Conservation (phyloP, 2,797 vertebrate genomes). For the Girardinus metallicus region DNA sequence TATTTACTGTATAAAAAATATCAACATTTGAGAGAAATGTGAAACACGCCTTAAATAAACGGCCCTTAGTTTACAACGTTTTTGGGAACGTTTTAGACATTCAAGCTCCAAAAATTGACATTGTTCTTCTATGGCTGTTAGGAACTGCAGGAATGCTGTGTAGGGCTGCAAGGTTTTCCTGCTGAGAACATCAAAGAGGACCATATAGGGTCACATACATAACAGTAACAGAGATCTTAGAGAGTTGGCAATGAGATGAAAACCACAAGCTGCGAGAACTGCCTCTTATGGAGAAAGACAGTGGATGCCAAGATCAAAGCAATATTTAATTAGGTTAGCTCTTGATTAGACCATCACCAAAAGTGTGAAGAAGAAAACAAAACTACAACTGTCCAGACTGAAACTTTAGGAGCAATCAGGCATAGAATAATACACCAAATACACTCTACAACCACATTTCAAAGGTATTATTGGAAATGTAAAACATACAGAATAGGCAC, state of each 20-base stretch:
- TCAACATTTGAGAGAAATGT: neutral
- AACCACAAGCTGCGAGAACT: neutral
- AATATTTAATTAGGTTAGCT: neutral
- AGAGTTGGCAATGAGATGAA: neutral
- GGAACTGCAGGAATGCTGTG: neutral
- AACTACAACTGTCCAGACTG: neutral
- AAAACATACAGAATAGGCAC: too few species aligned
- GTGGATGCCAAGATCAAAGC: neutral
- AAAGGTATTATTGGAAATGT: too few species aligned
- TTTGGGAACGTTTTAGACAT: neutral
- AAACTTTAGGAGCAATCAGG: neutral
- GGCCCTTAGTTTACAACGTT: neutral
- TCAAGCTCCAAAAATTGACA: neutral
- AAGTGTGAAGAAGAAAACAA: neutral
- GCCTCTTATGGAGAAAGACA: neutral
- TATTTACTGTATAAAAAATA: neutral
- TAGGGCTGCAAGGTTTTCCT: neutral
- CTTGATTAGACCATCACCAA: neutral
- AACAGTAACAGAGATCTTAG: neutral
- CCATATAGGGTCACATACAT: neutral
- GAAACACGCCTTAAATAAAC: neutral
- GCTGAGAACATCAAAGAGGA: slow-evolving; percentile 1
- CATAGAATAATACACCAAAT: too few species aligned
- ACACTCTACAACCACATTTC: too few species aligned
- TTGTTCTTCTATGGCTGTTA: neutral